Conservation (phyloP, 2,113 vertebrate species). For the Paradisaea rubra region DNA sequence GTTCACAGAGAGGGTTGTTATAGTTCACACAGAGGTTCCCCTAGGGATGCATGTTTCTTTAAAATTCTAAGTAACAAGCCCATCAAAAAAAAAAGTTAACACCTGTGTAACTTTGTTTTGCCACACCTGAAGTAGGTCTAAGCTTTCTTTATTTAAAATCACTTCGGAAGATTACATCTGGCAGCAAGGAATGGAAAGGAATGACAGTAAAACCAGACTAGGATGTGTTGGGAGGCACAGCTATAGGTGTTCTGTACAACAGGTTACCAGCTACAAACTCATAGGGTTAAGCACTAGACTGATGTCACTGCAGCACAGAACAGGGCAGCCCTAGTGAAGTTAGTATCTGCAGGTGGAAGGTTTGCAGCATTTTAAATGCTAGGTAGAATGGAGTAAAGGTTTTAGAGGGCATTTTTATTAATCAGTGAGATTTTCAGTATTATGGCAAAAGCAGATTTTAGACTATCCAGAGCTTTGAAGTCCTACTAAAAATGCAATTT, state of each 20-base stretch:
- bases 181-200: not conserved
- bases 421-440: not conserved
- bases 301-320: not conserved
- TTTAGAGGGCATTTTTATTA: not conserved
- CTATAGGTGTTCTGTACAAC: not conserved
- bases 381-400: not conserved
- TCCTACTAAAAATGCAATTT: not conserved
- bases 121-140: not conserved
- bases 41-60: not conserved
- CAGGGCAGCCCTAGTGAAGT: not conserved
- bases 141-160: not conserved
- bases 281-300: accelerated
- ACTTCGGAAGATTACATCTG: not conserved
- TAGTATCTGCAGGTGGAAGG: not conserved
- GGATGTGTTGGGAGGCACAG: not conserved
- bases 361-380: not conserved
- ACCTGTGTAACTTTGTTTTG: not conserved
- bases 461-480: not conserved
- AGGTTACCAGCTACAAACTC: not conserved
- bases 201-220: not conserved
- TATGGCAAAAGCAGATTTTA: not conserved
- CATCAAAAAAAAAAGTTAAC: not conserved
- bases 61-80: not conserved
- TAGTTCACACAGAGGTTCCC: not conserved
- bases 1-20: not conserved